Base-by-base conservation (phyloP, 1,140 invertebrate species). In the Plectus sambesii region DNA sequence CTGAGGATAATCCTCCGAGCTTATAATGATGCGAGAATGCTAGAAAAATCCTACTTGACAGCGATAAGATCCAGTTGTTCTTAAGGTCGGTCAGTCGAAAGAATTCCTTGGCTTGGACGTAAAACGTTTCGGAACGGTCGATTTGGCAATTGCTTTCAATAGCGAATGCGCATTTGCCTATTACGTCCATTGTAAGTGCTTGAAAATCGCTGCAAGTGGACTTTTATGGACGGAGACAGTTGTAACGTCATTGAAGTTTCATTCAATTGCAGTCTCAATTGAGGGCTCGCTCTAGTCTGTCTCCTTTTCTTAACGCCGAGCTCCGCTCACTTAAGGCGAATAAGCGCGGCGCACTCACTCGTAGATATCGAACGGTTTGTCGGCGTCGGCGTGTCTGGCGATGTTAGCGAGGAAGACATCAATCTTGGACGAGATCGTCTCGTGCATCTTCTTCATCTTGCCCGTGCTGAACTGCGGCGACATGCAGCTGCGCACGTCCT, bases 81-180 rank as follows among this genome's bases (percentile, higher is more conserved):
- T 33, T 33, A 12, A 33, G 12, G 30, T 33, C 17, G 30, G 17
- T 12, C 17, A 33, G 17, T 12, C 30, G 30, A 17, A 33, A 33
- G 12, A 33, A 33, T 33, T 12, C 30, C 12, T 17, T 12, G 17
- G 17, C 30, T 12, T 33, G 12, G 17, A 12, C 17, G 12, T 12
- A 33, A 33, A 33, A 33, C 30, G 30, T 12, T 12, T 33, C 30
- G 17, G 12, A 12, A 12, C 17, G 30, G 17, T 55, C 42, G 15
- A 42, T 24, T 8, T 53, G 50, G 23, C 49, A 55, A 20, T 55
- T 55, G 23, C 35, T 47, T 5, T 55, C 49, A 27, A 55, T 52
- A 17, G 53, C 53, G 29, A 55, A 55, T 8, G 53, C 53, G 40
- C 53, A 55, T 24, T 55, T 44, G 35, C 53, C 53, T 29, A 55